Base-by-base conservation (phyloP, 1,140 invertebrate genomes). In the Papilio helenus region DNA sequence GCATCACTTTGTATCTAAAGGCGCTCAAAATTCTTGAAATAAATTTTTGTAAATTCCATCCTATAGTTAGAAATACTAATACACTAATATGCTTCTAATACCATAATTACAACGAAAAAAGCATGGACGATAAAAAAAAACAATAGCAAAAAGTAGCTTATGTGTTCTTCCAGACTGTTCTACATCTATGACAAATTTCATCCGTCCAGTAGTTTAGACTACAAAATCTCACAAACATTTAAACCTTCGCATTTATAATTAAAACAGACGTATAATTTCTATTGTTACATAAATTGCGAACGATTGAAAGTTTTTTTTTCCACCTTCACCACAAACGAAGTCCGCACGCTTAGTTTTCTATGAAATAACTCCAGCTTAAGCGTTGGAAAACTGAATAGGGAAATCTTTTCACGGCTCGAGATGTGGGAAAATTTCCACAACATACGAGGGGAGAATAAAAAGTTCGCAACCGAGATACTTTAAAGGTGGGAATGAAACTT, bases 391-490 rank as follows among this genome's bases (percentile, higher is more conserved):
- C 23, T 72, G 71, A 72, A 72, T 72, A 44, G 71, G 26, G 61
- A 72, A 72, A 42, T 72, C 71, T 72, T 72, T 72, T 72, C 71
- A 72, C 42, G 34, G 71, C 34, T 39, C 71, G 34, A 39, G 34
- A 72, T 44, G 71, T 72, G 71, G 44, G 71, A 72, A 72, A 72
- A 44, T 72, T 72, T 44, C 68, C 68, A 72, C 68, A 72, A 72
- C 71, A 72, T 68, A 68, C 34, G 39, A 72, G 71, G 34, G 71
- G 34, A 39, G 71, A 39, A 72, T 72, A 26, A 72, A 72, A 72
- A 72, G 71, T 72, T 72, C 71, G 42, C 39, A 10, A n/a, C 42
- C 71, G 71, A 72, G 71, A 44, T 72, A 42, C 71, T 72, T 72
- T 20, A 72, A 61, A 42, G 68, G 18, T 5, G 71, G 71, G 39